Evolutionary conservation across 2,797 vertebrate species (phyloP).

Genomic region (Alfaro cultratus): DNA sequence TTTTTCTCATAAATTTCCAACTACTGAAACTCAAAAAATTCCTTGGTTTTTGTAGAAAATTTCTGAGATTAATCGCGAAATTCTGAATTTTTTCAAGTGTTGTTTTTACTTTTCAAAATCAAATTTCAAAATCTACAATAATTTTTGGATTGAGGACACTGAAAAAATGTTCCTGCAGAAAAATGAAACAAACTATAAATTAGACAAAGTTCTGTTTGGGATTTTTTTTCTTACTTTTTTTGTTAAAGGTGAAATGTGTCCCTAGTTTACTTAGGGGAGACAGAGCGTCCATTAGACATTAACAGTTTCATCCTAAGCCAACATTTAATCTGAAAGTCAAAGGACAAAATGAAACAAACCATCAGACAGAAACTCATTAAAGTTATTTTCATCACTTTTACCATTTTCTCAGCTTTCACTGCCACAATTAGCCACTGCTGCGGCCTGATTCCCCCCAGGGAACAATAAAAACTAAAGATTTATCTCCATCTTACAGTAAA

Average conservation of each 20-base stretch:
- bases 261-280: neutral
- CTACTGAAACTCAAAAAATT: too few relatives aligned
- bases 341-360: neutral
- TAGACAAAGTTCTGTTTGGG: neutral
- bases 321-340: neutral
- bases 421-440: conserved; percentile 17
- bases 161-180: neutral
- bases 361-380: conserved; percentile 13
- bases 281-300: neutral
- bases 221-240: neutral
- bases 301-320: neutral
- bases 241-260: neutral
- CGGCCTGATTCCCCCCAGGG: conserved; percentile 29
- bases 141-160: neutral
- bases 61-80: too few relatives aligned
- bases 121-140: too few relatives aligned
- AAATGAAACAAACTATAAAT: neutral
- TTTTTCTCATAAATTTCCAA: too few relatives aligned
- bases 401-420: conserved; percentile 10
- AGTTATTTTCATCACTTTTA: conserved; percentile 14
- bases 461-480: conserved; percentile 14
- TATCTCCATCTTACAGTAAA: conserved; percentile 18
- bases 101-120: too few relatives aligned
- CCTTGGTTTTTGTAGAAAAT: too few relatives aligned
- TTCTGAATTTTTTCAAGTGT: too few relatives aligned